A percentile compares a stretch with the other conserved stretches of the same genome.
These are phyloP conservation scores for Machimus rusticus DNA, from an alignment of 2,888 invertebrate species.

Conservation along the genomic window DNA sequence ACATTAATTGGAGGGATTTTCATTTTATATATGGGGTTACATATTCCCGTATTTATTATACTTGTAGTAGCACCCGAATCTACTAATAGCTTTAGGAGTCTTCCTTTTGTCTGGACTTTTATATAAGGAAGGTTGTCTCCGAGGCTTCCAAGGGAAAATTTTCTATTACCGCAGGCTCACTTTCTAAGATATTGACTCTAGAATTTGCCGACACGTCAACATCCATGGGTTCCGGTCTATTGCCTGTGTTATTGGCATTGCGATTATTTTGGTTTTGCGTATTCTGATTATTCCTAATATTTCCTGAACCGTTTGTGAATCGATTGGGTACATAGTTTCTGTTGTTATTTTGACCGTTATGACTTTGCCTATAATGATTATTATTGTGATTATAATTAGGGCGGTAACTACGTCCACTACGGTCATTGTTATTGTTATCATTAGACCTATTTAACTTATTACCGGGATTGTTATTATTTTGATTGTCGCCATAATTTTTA, in stretches of 20 bases:
- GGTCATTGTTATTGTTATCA: not conserved
- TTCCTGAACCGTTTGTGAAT: too few species aligned
- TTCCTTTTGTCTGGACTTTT: conserved; percentile 35
- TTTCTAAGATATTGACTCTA: not conserved
- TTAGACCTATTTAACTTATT: not conserved
- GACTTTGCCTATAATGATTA: not conserved
- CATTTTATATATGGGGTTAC: conserved; percentile 40
- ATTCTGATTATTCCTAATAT: not conserved
- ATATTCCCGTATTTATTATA: conserved; percentile 35
- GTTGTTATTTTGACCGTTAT: not conserved
- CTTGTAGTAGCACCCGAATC: conserved; percentile 44
- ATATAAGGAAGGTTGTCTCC: conserved; percentile 42
- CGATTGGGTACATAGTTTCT: not conserved
- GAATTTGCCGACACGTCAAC: not conserved
- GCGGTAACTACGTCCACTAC: too few species aligned
- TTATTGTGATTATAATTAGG: not conserved
- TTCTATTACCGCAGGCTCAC: not conserved
- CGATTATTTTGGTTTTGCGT: not conserved
- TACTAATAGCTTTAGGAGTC: conserved; percentile 37
- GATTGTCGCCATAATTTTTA: not conserved
- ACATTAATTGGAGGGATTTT: not conserved
- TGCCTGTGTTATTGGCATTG: not conserved
- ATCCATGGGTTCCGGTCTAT: conserved; percentile 1
- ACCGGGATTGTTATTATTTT: not conserved
- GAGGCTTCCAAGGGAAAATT: conserved; percentile 39